Conservation (phyloP, 1,140 invertebrate species). For the Marisa cornuarietis region DNA sequence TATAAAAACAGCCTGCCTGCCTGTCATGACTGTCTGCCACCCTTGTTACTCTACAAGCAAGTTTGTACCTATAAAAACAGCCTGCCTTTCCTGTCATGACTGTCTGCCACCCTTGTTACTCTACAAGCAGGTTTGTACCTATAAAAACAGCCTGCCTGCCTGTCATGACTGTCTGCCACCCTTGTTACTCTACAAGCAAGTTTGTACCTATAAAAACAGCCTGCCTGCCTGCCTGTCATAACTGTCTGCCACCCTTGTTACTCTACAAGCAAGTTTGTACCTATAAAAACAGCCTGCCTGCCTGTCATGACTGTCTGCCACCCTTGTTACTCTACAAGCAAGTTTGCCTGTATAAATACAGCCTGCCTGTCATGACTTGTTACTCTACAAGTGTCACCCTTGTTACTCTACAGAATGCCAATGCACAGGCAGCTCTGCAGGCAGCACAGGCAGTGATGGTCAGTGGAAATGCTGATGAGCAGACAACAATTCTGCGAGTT, state of each 20-base stretch:
- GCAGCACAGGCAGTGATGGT: slow-evolving; percentile 66
- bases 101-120: too few species aligned
- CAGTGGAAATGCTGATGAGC: slow-evolving; percentile 69
- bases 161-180: background rate
- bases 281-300: too few species aligned
- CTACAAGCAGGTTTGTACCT: background rate
- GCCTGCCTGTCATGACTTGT: background rate
- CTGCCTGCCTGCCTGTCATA: too few species aligned
- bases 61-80: too few species aligned
- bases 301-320: too few species aligned
- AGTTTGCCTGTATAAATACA: background rate
- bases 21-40: background rate
- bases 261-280: too few species aligned
- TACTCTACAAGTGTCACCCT: background rate
- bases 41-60: slow-evolving; percentile 61
- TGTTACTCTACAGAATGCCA: slow-evolving; percentile 72
- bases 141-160: background rate
- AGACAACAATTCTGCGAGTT: slow-evolving; percentile 94
- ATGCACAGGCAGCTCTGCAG: slow-evolving; percentile 81
- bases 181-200: slow-evolving; percentile 61
- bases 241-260: too few species aligned
- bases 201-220: too few species aligned
- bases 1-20: background rate
- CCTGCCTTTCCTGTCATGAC: too few species aligned
- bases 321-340: background rate